Evolutionary conservation across 2,797 vertebrate species (phyloP).

Genomic region (Macrochelys suwanniensis): DNA sequence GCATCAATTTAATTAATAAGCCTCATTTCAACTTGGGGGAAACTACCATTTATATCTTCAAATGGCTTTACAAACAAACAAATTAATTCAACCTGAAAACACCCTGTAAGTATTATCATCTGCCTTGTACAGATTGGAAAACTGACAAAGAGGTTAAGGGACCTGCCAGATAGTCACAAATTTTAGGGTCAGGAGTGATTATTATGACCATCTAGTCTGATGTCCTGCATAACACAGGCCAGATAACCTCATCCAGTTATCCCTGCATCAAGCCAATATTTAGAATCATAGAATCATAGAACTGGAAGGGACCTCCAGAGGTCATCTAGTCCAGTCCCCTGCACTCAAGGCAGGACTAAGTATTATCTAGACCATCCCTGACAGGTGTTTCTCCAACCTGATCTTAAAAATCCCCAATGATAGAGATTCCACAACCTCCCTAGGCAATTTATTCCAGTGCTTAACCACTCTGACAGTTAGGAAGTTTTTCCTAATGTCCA

Average conservation of each 20-base stretch:
- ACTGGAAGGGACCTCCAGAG: too few relatives aligned
- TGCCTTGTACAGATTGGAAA: not conserved
- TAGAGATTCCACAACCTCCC: too few relatives aligned
- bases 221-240: not conserved
- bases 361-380: too few relatives aligned
- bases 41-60: not conserved
- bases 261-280: not conserved
- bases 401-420: too few relatives aligned
- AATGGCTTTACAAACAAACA: not conserved
- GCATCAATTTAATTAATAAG: not conserved
- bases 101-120: not conserved
- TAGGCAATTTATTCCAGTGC: too few relatives aligned
- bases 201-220: not conserved
- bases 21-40: not conserved
- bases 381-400: too few relatives aligned
- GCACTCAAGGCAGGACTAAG: too few relatives aligned
- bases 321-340: too few relatives aligned
- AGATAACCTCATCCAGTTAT: not conserved
- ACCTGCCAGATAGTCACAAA: not conserved
- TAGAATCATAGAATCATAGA: too few relatives aligned
- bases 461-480: too few relatives aligned
- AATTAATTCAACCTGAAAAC: not conserved
- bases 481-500: too few relatives aligned
- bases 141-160: not conserved
- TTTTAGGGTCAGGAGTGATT: not conserved